Evolutionary conservation across 1,140 invertebrate species (phyloP).

Genomic region (Brachionus paranguensis): DNA sequence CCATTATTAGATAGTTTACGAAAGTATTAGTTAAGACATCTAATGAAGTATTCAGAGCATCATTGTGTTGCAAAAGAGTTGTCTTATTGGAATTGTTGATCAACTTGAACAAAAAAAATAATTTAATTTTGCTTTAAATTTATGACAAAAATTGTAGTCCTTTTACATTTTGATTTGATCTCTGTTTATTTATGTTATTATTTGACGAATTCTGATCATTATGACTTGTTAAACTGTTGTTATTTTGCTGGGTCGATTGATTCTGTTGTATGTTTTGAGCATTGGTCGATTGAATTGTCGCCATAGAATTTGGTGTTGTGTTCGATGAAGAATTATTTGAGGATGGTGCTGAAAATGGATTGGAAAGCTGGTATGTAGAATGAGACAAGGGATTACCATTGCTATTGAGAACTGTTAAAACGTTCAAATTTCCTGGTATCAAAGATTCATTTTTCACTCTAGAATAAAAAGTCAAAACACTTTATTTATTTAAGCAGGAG

Average conservation of each 20-base stretch:
- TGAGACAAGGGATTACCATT: neutral
- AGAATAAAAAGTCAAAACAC: neutral
- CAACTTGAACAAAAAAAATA: neutral
- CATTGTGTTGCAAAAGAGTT: constrained; percentile 4
- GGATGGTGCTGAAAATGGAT: neutral
- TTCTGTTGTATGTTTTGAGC: neutral
- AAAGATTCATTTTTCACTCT: constrained; percentile 22
- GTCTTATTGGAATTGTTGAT: constrained; percentile 27
- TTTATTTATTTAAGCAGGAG: neutral
- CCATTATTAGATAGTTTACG: neutral
- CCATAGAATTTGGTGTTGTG: neutral
- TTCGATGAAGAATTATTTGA: neutral
- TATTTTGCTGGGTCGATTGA: neutral
- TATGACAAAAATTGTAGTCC: neutral
- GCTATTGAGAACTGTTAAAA: constrained; percentile 5
- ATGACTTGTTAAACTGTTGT: neutral
- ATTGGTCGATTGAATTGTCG: neutral
- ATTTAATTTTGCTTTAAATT: neutral
- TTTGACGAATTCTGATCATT: neutral
- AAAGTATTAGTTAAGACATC: constrained; percentile 13
- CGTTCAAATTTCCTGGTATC: constrained; percentile 27
- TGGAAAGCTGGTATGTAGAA: constrained; percentile 2
- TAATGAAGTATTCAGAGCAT: constrained; percentile 9
- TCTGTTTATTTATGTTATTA: neutral
- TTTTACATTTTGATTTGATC: neutral